phyloP scores from a whole-genome alignment of 2,113 vertebrate species.

The Scopus umbretta region DNA sequence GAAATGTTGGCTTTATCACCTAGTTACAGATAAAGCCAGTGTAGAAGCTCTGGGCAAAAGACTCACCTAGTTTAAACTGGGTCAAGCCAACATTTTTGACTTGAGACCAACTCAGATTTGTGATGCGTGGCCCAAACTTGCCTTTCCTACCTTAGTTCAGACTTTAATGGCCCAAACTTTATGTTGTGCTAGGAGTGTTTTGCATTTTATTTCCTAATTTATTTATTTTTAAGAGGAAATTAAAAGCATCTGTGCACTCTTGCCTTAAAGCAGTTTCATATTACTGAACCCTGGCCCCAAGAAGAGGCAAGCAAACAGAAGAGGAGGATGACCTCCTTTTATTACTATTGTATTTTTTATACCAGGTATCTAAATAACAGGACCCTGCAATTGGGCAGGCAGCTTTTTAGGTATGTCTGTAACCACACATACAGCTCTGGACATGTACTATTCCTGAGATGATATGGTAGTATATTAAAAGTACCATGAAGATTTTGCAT shows the following conservation, averaged over 20 bases:
- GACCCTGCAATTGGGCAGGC: background rate
- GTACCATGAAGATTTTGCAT: background rate
- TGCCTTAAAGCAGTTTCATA: background rate
- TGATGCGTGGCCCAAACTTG: background rate
- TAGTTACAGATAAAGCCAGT: background rate
- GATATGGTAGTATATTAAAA: background rate
- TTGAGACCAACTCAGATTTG: background rate
- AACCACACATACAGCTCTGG: background rate
- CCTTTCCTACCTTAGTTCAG: background rate
- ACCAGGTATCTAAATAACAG: background rate
- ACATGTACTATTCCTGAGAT: background rate
- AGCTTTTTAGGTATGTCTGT: background rate
- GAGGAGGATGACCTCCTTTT: background rate
- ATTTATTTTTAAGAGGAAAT: conserved; percentile 23
- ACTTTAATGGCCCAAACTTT: background rate
- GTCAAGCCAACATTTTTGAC: background rate
- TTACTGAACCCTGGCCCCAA: background rate
- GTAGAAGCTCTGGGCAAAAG: background rate
- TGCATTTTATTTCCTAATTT: background rate
- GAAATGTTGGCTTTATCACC: background rate
- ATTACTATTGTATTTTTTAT: background rate
- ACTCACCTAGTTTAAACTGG: background rate
- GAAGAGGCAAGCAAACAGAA: background rate
- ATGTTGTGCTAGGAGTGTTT: background rate
- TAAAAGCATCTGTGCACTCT: background rate